Conservation (phyloP, 1,140 invertebrate species). For the Carposina sasakii region DNA sequence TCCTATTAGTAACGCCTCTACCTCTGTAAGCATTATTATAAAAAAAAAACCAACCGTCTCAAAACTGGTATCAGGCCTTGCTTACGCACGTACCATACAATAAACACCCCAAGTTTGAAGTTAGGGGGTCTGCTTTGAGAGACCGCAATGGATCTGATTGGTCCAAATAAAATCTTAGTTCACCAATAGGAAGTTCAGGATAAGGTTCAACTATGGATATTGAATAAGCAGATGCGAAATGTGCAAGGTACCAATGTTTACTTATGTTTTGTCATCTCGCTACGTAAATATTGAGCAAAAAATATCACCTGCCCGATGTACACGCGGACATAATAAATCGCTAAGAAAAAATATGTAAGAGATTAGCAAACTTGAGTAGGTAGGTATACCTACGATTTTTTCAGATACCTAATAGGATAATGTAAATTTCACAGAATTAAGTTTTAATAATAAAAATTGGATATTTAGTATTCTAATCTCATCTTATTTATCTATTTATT, state of each 20-base stretch:
- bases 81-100: slow-evolving; percentile 21
- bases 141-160: slow-evolving; percentile 33
- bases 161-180: slow-evolving; percentile 22
- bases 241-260: slow-evolving; percentile 41
- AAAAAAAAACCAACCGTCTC: slow-evolving; percentile 23
- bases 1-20: slow-evolving; percentile 17
- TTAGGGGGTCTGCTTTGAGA: slow-evolving; percentile 43
- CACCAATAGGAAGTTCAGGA: slow-evolving; percentile 45
- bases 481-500: no score
- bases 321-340: no score
- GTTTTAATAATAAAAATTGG: no score
- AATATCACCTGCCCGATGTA: slow-evolving; percentile 36
- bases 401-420: no score
- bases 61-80: slow-evolving; percentile 18
- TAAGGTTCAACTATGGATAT: slow-evolving; percentile 40
- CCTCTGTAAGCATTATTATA: not conserved
- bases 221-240: slow-evolving; percentile 50
- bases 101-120: no score
- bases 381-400: no score
- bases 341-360: no score
- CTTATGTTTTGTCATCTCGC: slow-evolving; percentile 30
- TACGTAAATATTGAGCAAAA: slow-evolving; percentile 26
- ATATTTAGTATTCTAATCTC: no score
- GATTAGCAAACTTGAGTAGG: no score
- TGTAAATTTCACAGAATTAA: no score